Base-by-base conservation (phyloP, 2,888 invertebrate genomes). In the Pristionchus entomophagus region DNA sequence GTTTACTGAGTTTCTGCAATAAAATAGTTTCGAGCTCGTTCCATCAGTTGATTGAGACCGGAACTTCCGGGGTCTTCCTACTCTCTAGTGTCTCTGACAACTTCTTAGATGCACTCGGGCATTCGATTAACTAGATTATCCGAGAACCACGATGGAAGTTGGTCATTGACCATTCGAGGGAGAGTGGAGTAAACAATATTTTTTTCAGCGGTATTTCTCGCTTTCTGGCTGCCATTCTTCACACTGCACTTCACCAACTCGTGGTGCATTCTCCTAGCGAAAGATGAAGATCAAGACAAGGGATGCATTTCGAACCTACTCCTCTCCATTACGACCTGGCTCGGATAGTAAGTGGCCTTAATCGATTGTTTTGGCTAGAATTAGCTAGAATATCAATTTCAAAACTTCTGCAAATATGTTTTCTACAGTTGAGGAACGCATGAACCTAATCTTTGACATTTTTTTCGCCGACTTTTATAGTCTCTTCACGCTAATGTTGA, bases 211-310 rank as follows among this genome's bases (percentile, higher is more conserved):
- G 97, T 98, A 3, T 99, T 99, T 94, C 96, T 99, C 73, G 96
- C 97, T 93, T 99, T 99, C 94, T 99, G 99, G 99, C 96, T 97
- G 88, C 99, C 99, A 69, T 99, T 99, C 95, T 99, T 99, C 95
- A 97, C 97, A 3, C 97, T 98, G 95, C 98, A 97, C 94, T 97
- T 98, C 90, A 96, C 97, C 95, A 98, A 97, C 94, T 99, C 99
- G 17, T 96, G 99, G 94, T 99, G 98, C 95, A 96, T 96, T 94
- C 89, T 94, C 38, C 77, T 85, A 10, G 73, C 87, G 38, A 82
- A 88, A 10, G 26, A 3, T 0, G 3, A 29, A 6, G 12, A 19
- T 14, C 8, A 45, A 45, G 87, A 83, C 17, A 77, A 86, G 14
- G 87, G 84, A n/a, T 93, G 94, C 86, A 87, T 94, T 22, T 88